phyloP scores from a whole-genome alignment of 2,113 vertebrate species.

The Tamias sibiricus region DNA sequence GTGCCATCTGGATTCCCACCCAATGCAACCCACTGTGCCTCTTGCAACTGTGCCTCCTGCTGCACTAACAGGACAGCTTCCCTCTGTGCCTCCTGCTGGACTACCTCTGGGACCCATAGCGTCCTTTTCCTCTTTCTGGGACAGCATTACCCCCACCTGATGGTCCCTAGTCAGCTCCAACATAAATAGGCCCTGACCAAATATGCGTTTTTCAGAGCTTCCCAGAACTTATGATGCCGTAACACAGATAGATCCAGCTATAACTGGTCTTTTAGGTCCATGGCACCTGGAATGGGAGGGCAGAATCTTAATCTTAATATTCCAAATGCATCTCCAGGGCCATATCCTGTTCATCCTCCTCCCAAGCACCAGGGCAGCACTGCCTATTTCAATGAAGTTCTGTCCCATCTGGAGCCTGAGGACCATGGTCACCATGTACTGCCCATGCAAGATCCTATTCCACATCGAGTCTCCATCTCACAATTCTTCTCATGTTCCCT shows the following conservation, averaged over 20 bases:
- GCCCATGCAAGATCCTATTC: slow-evolving; percentile 83
- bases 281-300: slow-evolving; percentile 83
- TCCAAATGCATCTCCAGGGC: slow-evolving; percentile 84
- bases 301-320: slow-evolving; percentile 85
- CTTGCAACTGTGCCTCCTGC: slow-evolving; percentile 83
- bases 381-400: slow-evolving; percentile 82
- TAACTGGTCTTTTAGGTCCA: slow-evolving; percentile 81
- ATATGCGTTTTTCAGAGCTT: slow-evolving; percentile 84
- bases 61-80: slow-evolving; percentile 83
- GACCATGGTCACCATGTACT: slow-evolving; percentile 79
- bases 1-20: slow-evolving; percentile 79
- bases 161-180: slow-evolving; percentile 82
- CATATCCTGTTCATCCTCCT: slow-evolving; percentile 80
- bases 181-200: slow-evolving; percentile 81
- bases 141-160: slow-evolving; percentile 81
- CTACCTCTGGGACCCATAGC: slow-evolving; percentile 84
- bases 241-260: slow-evolving; percentile 81
- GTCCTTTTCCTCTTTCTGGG: slow-evolving; percentile 80
- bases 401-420: slow-evolving; percentile 84
- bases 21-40: slow-evolving; percentile 76
- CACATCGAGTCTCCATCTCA: slow-evolving; percentile 83
- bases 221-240: slow-evolving; percentile 83
- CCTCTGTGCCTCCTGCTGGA: slow-evolving; percentile 84
- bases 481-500: slow-evolving; percentile 84
- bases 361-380: slow-evolving; percentile 82